Percentiles rank a stretch among this genome's conserved stretches.
Conservation (phyloP, 92 coral and sea anemone species). For the Plumapathes pennacea region DNA sequence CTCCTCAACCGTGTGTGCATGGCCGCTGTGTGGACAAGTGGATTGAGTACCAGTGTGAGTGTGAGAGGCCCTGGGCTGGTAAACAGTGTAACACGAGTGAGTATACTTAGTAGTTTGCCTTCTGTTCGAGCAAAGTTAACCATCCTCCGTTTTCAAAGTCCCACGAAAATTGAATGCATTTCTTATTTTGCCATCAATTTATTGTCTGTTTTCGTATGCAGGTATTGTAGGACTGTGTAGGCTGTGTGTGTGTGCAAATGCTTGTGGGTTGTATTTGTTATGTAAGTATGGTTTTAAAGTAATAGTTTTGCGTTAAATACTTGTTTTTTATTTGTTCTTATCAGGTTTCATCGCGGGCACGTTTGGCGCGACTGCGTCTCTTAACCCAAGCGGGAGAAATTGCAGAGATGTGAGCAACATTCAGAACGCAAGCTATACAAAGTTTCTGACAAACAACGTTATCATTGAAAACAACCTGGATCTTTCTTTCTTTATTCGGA, state of each 20-base stretch:
- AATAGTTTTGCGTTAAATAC: too few relatives aligned
- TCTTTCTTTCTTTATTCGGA: constrained; percentile 76
- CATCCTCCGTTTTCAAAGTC: too few relatives aligned
- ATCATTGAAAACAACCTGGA: constrained; percentile 37
- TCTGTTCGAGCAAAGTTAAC: too few relatives aligned
- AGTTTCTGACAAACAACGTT: constrained; percentile 43
- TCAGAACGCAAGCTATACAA: constrained; percentile 67
- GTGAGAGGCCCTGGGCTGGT: constrained; percentile 75
- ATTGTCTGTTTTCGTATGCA: too few relatives aligned
- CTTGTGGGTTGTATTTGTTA: too few relatives aligned
- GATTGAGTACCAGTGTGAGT: constrained; percentile 81
- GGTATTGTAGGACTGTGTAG: too few relatives aligned
- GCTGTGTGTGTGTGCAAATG: too few relatives aligned
- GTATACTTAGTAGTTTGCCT: constrained; percentile 28
- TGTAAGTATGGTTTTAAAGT: too few relatives aligned
- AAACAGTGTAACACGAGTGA: constrained; percentile 78
- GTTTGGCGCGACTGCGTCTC: constrained; percentile 79
- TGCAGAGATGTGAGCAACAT: constrained; percentile 45
- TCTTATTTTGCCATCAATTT: too few relatives aligned
- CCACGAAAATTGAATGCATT: too few relatives aligned
- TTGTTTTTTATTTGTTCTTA: neutral
- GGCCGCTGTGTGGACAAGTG: constrained; percentile 86
- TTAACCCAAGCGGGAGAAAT: constrained; percentile 51
- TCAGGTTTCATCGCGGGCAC: constrained; percentile 77
- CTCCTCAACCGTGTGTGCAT: constrained; percentile 75